Percentiles rank a stretch among this genome's conserved stretches.
Conservation (phyloP, 2,888 invertebrate species). For the Aromia moschata region DNA sequence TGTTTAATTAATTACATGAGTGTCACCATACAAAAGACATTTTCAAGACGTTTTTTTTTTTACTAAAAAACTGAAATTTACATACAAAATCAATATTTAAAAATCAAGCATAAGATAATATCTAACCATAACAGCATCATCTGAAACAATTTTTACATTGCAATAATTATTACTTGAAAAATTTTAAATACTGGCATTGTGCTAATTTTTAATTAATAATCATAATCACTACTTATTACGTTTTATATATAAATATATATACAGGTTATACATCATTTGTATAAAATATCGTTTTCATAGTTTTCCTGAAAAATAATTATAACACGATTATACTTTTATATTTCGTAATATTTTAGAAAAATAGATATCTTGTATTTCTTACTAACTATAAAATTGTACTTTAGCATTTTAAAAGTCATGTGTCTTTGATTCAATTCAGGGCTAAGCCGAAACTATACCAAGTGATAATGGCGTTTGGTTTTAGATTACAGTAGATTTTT, state of each 20-base stretch:
- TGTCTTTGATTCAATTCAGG: too few relatives aligned
- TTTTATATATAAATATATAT: neutral
- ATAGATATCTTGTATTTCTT: too few relatives aligned
- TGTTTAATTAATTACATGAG: neutral
- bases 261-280: slow-evolving; percentile 2
- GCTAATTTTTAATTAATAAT: neutral
- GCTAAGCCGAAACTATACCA: too few relatives aligned
- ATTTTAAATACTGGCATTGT: neutral
- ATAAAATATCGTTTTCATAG: neutral
- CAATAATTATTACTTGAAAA: neutral
- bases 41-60: neutral
- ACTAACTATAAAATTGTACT: too few relatives aligned
- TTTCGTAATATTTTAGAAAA: neutral
- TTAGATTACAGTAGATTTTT: too few relatives aligned
- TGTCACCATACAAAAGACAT: slow-evolving; percentile 2
- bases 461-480: too few relatives aligned
- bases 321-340: too few relatives aligned
- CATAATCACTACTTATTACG: neutral
- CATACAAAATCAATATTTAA: neutral
- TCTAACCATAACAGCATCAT: neutral
- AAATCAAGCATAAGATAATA: neutral
- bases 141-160: neutral
- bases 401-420: too few relatives aligned
- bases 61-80: neutral
- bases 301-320: neutral